These are phyloP conservation scores for Albula goreensis DNA, from an alignment of 2,113 vertebrate genomes.

Conservation along the genomic window DNA sequence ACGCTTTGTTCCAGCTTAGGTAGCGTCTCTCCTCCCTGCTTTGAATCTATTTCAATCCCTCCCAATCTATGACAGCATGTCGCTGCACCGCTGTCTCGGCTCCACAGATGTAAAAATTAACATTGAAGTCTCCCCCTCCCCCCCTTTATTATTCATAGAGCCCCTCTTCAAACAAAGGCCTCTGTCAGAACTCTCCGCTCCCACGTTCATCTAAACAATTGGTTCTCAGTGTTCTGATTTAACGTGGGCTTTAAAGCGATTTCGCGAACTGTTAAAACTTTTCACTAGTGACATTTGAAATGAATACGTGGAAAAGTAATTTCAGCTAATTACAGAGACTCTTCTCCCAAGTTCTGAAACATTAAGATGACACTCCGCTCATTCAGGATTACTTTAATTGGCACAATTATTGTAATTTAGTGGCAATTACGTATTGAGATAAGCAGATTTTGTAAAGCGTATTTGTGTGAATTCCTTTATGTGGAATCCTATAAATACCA, in stretches of 20 bases:
- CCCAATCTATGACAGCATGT: conserved; percentile 7
- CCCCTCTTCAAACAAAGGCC: conserved; percentile 37
- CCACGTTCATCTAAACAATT: conserved; percentile 75
- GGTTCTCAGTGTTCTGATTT: conserved; percentile 75
- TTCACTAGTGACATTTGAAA: conserved; percentile 90
- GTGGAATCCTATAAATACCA: conserved; percentile 64
- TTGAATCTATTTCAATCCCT: conserved; percentile 3
- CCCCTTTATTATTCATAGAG: conserved; percentile 15
- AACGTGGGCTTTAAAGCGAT: conserved; percentile 83
- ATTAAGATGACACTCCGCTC: conserved; percentile 97
- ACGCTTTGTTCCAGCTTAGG: background rate
- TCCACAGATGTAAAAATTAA: conserved; percentile 25
- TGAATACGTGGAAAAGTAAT: conserved; percentile 87
- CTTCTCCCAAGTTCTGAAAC: conserved; percentile 88
- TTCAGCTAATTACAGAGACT: conserved; percentile 92
- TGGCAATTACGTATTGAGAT: conserved; percentile 91
- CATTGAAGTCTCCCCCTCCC: conserved; percentile 15
- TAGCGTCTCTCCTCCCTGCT: background rate
- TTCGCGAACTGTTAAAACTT: conserved; percentile 84
- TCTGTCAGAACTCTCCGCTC: conserved; percentile 76
- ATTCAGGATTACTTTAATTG: conserved; percentile 99
- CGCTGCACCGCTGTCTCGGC: conserved; percentile 11
- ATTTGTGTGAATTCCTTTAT: conserved; percentile 76
- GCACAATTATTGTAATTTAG: conserved; percentile 99
- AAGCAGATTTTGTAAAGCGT: conserved; percentile 90